Evolutionary conservation across 53 echinoderm and acorn worm genomes (phyloP).

Genomic region (Paracentrotus lividus): DNA sequence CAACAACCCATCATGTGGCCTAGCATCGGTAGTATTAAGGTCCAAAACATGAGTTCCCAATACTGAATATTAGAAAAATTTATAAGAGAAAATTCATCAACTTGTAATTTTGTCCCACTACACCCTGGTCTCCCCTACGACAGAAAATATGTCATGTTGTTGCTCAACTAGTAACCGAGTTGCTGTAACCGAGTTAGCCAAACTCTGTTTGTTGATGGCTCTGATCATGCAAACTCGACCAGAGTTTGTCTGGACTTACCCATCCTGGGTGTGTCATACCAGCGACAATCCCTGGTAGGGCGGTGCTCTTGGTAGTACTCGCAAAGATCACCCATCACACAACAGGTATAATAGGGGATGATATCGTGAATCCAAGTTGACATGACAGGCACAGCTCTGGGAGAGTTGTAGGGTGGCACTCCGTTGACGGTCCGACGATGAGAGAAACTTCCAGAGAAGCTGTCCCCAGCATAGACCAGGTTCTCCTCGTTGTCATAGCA

Average conservation of each 20-base stretch:
- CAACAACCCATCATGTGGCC: no score
- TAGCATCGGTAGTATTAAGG: no score
- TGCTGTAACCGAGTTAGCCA: no score
- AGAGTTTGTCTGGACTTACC: conserved; percentile 82
- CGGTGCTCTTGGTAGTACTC: conserved; percentile 90
- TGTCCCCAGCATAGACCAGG: conserved; percentile 94
- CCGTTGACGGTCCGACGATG: conserved; percentile 80
- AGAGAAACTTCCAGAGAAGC: conserved; percentile 89
- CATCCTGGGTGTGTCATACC: conserved; percentile 84
- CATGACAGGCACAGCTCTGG: conserved; percentile 79
- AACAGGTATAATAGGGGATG: conserved; percentile 89
- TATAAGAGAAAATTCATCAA: no score
- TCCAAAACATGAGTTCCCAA: no score
- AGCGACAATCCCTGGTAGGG: conserved; percentile 90
- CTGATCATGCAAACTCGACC: no score
- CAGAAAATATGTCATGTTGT: no score
- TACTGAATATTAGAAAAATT: no score
- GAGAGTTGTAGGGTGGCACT: conserved; percentile 77
- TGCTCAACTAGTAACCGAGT: no score
- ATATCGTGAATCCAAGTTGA: conserved; percentile 84
- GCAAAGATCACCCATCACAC: conserved; percentile 93
- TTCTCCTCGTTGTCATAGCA: conserved; percentile 95
- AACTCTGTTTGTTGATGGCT: no score
- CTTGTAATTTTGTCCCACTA: no score
- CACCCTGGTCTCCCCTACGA: no score